These are phyloP conservation scores for Drosophila chauvacae DNA, from an alignment of 1,140 invertebrate genomes.

Conservation along the genomic window DNA sequence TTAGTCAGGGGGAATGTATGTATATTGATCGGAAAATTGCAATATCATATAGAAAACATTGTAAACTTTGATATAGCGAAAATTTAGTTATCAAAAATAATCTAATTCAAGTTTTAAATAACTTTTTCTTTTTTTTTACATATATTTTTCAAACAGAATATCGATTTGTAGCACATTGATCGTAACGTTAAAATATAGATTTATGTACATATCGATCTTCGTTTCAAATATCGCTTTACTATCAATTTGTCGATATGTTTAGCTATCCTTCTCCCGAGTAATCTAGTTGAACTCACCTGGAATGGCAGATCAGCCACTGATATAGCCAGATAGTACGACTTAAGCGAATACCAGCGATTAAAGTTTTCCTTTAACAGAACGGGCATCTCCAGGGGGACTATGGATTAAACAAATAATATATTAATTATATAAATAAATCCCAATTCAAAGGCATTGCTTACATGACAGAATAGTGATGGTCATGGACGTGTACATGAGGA, in stretches of 20 bases:
- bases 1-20: not conserved
- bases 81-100: not conserved
- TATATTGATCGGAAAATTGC: too few relatives aligned
- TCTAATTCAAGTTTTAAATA: too few relatives aligned
- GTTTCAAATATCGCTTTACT: too few relatives aligned
- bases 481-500: conserved; percentile 99
- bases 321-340: conserved; percentile 97
- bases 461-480: conserved; percentile 99
- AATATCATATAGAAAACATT: too few relatives aligned
- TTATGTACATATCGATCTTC: too few relatives aligned
- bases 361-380: conserved; percentile 97
- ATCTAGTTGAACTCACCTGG: conserved; percentile 89
- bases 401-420: conserved; percentile 67
- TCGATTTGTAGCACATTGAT: not conserved
- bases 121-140: too few relatives aligned
- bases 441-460: conserved; percentile 85
- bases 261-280: too few relatives aligned
- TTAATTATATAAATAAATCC: not conserved
- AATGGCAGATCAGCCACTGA: conserved; percentile 98
- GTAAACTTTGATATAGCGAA: too few relatives aligned
- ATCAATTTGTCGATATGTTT: too few relatives aligned
- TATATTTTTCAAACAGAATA: not conserved
- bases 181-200: too few relatives aligned
- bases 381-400: conserved; percentile 97
- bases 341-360: conserved; percentile 98